Evolutionary conservation across 1,140 invertebrate genomes (phyloP).

Genomic region (Zaprionus ghesquierei): DNA sequence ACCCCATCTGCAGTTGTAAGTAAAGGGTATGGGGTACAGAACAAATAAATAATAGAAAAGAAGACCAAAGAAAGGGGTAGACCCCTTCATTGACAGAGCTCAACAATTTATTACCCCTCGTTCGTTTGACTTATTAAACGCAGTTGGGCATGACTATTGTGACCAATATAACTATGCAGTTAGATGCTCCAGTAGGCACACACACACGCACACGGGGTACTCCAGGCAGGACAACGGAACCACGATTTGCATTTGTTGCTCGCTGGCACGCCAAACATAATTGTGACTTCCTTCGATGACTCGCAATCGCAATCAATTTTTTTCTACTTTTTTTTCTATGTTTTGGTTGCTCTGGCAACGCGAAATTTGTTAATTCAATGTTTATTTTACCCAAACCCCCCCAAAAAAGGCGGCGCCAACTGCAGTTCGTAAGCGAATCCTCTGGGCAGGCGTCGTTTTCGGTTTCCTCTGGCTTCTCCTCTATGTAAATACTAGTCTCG

Average conservation of each 20-base stretch:
- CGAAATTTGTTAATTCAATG: slow-evolving; percentile 83
- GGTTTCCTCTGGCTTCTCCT: slow-evolving; percentile 12
- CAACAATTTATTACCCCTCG: slow-evolving; percentile 56
- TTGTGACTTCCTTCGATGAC: slow-evolving; percentile 57
- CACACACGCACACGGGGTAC: slow-evolving; percentile 2
- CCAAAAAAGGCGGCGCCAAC: slow-evolving; percentile 34
- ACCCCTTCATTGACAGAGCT: slow-evolving; percentile 45
- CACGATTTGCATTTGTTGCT: slow-evolving; percentile 77
- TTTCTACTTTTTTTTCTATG: not conserved
- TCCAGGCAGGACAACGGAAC: slow-evolving; percentile 24
- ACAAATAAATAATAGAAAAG: slow-evolving; percentile 13
- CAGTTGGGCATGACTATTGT: slow-evolving; percentile 64
- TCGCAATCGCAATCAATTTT: slow-evolving; percentile 68
- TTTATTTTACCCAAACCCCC: slow-evolving; percentile 62
- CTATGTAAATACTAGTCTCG: slow-evolving; percentile 42
- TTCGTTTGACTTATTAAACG: slow-evolving; percentile 70
- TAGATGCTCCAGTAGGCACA: slow-evolving; percentile 35
- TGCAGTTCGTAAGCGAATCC: slow-evolving; percentile 46
- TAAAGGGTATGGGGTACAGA: not conserved
- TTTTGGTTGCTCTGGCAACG: slow-evolving; percentile 67
- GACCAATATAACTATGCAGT: slow-evolving; percentile 32
- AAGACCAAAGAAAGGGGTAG: slow-evolving; percentile 53
- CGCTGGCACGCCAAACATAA: slow-evolving; percentile 70
- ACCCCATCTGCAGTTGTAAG: not conserved
- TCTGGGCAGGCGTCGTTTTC: slow-evolving; percentile 6